Conservation (phyloP, 2,888 invertebrate genomes). For the Drosophila nigritarsus region DNA sequence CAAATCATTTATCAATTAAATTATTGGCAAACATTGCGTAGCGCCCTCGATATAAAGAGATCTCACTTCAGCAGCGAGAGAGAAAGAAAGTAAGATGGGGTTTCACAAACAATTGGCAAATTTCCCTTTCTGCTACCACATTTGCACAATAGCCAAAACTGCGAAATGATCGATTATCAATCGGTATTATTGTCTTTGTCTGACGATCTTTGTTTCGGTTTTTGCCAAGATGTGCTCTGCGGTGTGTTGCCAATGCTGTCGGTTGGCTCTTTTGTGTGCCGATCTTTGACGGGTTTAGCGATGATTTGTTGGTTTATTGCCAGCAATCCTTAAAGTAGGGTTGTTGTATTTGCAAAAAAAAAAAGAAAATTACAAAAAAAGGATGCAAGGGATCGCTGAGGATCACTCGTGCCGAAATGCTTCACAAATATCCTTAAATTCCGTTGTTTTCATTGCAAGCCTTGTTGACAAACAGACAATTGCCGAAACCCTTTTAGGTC, state of each 20-base stretch:
- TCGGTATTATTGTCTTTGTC: conserved; percentile 42
- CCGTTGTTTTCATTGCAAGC: conserved; percentile 34
- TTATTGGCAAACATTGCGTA: conserved; percentile 80
- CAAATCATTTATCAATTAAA: conserved; percentile 82
- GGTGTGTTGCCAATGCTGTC: conserved; percentile 76
- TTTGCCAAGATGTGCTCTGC: conserved; percentile 39
- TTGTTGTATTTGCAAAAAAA: conserved; percentile 33
- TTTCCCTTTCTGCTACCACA: conserved; percentile 32
- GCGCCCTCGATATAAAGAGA: conserved; percentile 55
- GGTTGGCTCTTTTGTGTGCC: conserved; percentile 37
- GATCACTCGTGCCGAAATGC: conserved; percentile 59
- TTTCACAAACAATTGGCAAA: conserved; percentile 50
- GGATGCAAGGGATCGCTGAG: conserved; percentile 9
- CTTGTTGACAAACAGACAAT: conserved; percentile 44
- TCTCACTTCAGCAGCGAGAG: conserved; percentile 27
- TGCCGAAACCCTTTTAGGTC: conserved; percentile 45
- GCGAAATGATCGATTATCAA: conserved; percentile 78
- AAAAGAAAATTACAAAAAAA: not conserved
- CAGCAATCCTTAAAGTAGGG: conserved; percentile 42
- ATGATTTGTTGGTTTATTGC: conserved; percentile 79
- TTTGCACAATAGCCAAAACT: conserved; percentile 58
- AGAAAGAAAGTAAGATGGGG: conserved; percentile 33
- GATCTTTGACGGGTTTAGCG: conserved; percentile 60
- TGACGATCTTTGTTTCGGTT: conserved; percentile 26
- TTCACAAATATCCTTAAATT: conserved; percentile 47